A percentile compares a stretch with the other conserved stretches of the same genome.
Evolutionary conservation across 2,113 vertebrate genomes (phyloP).

Genomic region (Labeo catla): DNA sequence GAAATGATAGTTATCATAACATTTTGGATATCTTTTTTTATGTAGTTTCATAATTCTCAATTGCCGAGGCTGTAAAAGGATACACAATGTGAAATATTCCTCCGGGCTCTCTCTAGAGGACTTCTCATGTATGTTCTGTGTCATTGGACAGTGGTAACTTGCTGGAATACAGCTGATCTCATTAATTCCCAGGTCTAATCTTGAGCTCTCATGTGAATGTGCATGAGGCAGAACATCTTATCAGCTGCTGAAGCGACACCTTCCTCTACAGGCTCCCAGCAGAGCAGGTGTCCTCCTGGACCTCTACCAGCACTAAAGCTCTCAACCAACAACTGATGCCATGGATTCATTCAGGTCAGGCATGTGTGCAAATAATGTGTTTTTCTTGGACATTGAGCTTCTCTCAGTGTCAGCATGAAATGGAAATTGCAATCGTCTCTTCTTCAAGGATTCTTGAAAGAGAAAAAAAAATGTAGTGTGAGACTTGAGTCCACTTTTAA

Average conservation of each 20-base stretch:
- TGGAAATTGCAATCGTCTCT: neutral
- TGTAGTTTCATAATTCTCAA: neutral
- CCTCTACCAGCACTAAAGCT: constrained; percentile 3
- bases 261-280: constrained; percentile 54
- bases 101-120: neutral
- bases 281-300: constrained; percentile 2
- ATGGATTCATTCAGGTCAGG: constrained; percentile 26
- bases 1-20: neutral
- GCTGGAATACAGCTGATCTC: constrained; percentile 61
- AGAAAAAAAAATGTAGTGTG: neutral
- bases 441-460: neutral
- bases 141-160: constrained; percentile 49
- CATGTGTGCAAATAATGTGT: neutral
- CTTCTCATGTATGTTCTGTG: constrained; percentile 21
- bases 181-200: constrained; percentile 70
- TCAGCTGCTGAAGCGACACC: constrained; percentile 67
- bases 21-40: neutral
- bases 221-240: constrained; percentile 61
- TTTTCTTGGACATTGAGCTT: neutral
- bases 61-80: neutral
- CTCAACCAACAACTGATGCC: constrained; percentile 3
- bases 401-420: neutral
- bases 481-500: neutral
- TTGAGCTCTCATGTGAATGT: constrained; percentile 64
- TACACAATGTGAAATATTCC: neutral